phyloP scores from a whole-genome alignment of 2,113 vertebrate genomes.

The Parotia lawesii region DNA sequence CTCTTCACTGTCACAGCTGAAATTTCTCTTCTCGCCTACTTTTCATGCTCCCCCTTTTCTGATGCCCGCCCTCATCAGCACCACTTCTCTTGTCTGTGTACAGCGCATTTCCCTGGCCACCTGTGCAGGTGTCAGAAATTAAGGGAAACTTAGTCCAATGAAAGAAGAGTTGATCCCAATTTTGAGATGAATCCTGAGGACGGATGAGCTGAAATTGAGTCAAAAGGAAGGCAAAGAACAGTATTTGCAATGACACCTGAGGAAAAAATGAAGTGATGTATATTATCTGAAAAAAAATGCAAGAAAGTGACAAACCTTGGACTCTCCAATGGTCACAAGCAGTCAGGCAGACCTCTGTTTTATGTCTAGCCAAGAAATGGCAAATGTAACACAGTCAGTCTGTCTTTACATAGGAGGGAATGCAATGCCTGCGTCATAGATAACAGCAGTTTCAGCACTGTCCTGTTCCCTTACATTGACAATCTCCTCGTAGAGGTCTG shows the following conservation, averaged over 20 bases:
- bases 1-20: not conserved
- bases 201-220: not conserved
- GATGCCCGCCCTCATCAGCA: not conserved
- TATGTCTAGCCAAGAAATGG: not conserved
- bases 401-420: not conserved
- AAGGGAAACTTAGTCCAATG: not conserved
- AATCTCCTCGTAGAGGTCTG: not conserved
- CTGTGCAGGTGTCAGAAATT: fast-evolving
- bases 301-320: not conserved
- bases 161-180: not conserved
- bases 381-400: not conserved
- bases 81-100: not conserved
- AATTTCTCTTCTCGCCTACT: not conserved
- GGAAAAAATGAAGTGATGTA: not conserved
- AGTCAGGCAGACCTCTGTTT: not conserved
- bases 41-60: not conserved
- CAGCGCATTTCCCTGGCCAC: not conserved
- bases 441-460: not conserved
- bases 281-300: not conserved
- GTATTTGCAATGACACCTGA: not conserved
- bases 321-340: not conserved
- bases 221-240: not conserved
- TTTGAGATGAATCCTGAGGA: not conserved
- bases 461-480: not conserved
- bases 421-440: not conserved